phyloP scores from a whole-genome alignment of 2,797 vertebrate species.

The Acanthopagrus latus region DNA sequence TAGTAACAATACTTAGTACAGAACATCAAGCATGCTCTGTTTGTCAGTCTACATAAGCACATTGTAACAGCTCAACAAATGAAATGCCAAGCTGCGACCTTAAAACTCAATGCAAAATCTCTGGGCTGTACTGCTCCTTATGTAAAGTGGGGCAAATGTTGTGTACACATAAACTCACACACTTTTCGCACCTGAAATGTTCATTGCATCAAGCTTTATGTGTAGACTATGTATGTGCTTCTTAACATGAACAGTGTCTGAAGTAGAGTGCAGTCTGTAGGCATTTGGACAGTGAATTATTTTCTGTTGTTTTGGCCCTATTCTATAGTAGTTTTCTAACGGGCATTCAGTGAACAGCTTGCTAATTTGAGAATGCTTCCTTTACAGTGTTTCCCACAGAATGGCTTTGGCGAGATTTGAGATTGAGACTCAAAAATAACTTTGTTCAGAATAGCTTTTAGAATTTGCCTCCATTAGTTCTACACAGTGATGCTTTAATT shows the following conservation, averaged over 20 bases:
- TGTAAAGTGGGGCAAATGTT: neutral
- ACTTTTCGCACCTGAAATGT: neutral
- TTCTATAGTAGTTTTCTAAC: neutral
- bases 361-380: neutral
- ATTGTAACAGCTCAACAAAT: neutral
- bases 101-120: neutral
- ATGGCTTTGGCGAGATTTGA: no score
- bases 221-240: slow-evolving; percentile 21
- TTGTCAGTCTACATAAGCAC: neutral
- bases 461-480: no score
- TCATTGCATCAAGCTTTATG: slow-evolving; percentile 43
- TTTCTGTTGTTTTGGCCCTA: slow-evolving; percentile 15
- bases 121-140: neutral
- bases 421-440: no score
- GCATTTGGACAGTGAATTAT: neutral
- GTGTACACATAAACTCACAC: neutral
- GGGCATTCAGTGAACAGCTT: neutral
- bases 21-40: neutral
- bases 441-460: no score
- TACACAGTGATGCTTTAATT: no score
- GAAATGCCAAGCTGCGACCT: neutral
- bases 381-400: no score
- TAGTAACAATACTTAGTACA: neutral
- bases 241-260: slow-evolving; percentile 12
- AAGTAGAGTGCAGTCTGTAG: slow-evolving; percentile 9